Percentiles rank a stretch among this genome's conserved stretches.
Evolutionary conservation across 1,140 invertebrate genomes (phyloP).

Genomic region (Adoxophyes honmai): DNA sequence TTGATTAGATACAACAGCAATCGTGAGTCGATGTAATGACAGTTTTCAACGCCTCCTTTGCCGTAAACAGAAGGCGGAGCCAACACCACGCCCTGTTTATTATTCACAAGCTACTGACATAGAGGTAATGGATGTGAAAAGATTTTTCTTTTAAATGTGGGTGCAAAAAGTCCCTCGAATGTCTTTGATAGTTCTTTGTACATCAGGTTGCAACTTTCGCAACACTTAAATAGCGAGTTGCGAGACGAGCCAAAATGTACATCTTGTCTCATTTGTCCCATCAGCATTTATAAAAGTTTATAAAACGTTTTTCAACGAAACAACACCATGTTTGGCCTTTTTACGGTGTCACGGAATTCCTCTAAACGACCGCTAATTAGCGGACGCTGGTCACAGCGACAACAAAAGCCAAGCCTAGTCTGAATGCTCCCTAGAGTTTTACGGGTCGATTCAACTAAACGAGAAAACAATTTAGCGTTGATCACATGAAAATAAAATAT

Average conservation of each 20-base stretch:
- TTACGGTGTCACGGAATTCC: not conserved
- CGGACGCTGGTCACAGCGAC: not conserved
- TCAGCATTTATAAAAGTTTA: too few species aligned
- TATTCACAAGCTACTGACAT: slow-evolving; percentile 4
- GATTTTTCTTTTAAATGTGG: too few species aligned
- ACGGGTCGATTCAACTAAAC: slow-evolving; percentile 12
- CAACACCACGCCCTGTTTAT: not conserved
- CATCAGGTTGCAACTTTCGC: too few species aligned
- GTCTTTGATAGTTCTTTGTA: too few species aligned
- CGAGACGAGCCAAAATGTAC: too few species aligned
- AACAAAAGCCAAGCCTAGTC: not conserved
- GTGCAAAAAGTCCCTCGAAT: too few species aligned
- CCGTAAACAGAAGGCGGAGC: slow-evolving; percentile 2
- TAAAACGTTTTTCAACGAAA: too few species aligned
- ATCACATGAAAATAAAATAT: too few species aligned
- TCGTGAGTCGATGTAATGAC: not conserved
- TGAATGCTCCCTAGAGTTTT: slow-evolving; percentile 16
- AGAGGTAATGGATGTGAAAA: slow-evolving; percentile 5
- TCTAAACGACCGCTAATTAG: not conserved
- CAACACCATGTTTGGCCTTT: not conserved
- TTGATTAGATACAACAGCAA: too few species aligned
- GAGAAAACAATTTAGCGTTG: too few species aligned
- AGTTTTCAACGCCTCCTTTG: not conserved
- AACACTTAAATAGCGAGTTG: too few species aligned
- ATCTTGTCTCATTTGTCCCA: too few species aligned